Evolutionary conservation across 2,888 invertebrate species (phyloP), one percentile per base, ranked within the genome.

Genomic region (Melanchra persicariae): DNA sequence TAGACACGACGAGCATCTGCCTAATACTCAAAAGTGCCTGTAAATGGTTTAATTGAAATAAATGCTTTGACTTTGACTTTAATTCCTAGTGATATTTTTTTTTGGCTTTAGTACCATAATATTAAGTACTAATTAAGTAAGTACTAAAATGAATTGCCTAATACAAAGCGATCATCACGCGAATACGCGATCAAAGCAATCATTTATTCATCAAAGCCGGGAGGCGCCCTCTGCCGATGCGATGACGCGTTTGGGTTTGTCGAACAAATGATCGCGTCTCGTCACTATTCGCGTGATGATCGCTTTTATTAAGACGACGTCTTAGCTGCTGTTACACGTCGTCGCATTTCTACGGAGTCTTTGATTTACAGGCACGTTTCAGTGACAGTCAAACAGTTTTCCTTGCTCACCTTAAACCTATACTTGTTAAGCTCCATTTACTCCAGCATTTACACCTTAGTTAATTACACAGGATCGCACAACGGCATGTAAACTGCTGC

Each of bases 391-490:
- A 34, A 55, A 55, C 5, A 34, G 10, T 12, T 7, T 34, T 10
- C 1, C 1, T 10, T 5, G 19, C 6, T 55, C 7, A 47, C 19
- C 7, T 37, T 37, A n/a, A 34, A 37, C 1, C 0, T 15, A 15
- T 37, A 40, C 19, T 19, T 2, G 4, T 1, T 62, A 22, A 63
- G 12, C n/a, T 8, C 15, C 1, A 57, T 51, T 34, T 49, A 10
- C 43, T 24, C 4, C 9, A 26, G 19, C n/a, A 49, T 24, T 47
- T 43, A 40, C 22, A 26, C n/a, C n/a, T 40, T 40, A 74, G 51
- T 47, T 58, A 58, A 74, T 74, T 22, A 74, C 43, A 58, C 37
- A 37, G 45, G 30, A 58, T 40, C 45, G 57, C 40, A 59, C 19
- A 45, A 1, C 6, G 19, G 3, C 10, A 19, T n/a, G n/a, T 64